A percentile compares a stretch with the other conserved stretches of the same genome.
phyloP scores from a whole-genome alignment of 2,797 vertebrate species.

The Paguma larvata region DNA sequence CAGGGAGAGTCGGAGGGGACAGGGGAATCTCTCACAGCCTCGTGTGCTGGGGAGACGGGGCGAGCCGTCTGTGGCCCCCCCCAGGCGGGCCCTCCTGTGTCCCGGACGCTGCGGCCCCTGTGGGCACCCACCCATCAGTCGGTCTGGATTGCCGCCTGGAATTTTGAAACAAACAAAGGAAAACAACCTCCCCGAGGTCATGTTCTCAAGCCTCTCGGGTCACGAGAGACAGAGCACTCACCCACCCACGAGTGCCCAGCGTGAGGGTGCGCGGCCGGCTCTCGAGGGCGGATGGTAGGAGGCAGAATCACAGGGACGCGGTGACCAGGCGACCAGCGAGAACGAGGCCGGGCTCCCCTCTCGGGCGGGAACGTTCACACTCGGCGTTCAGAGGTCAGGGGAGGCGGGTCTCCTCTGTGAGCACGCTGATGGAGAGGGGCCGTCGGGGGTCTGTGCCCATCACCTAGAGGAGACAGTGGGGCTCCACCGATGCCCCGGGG shows the following conservation, averaged over 20 bases:
- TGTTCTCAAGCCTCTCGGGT: neutral
- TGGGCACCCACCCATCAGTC: neutral
- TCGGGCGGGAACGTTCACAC: rapidly evolving
- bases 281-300: too few species aligned
- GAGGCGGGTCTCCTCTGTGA: neutral
- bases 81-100: neutral
- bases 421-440: neutral
- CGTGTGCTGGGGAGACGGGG: neutral
- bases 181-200: neutral
- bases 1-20: neutral
- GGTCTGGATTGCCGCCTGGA: neutral
- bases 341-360: neutral
- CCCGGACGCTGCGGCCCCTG: too few species aligned
- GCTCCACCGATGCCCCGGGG: neutral
- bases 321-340: neutral
- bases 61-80: neutral
- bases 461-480: neutral
- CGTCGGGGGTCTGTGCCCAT: neutral
- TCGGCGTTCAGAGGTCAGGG: rapidly evolving
- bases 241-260: neutral
- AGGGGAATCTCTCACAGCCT: neutral
- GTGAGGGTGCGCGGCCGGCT: neutral
- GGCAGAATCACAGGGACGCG: too few species aligned
- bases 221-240: rapidly evolving
- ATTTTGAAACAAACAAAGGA: neutral